Conservation (phyloP, 2,888 invertebrate genomes). For the Philaethria dido region DNA sequence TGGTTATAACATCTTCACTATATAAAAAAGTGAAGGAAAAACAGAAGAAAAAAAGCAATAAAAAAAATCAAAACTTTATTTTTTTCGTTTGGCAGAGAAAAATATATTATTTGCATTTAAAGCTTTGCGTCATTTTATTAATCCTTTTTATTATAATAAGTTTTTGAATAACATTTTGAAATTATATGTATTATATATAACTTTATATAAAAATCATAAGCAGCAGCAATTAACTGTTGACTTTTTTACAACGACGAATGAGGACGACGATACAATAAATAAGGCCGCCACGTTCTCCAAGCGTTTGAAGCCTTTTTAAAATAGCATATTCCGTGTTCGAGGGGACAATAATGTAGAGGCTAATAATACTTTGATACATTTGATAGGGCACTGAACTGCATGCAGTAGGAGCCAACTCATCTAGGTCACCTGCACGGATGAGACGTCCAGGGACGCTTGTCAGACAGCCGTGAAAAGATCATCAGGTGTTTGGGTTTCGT, state of each 20-base stretch:
- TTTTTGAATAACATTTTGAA: no score
- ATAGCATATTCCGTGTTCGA: constrained; percentile 7
- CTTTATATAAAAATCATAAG: neutral
- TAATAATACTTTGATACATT: constrained; percentile 32
- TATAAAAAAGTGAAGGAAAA: no score
- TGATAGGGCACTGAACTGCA: constrained; percentile 34
- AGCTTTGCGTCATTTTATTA: neutral
- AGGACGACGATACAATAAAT: neutral
- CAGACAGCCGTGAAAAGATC: constrained; percentile 27
- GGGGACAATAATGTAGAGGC: constrained; percentile 21
- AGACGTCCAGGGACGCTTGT: constrained; percentile 31
- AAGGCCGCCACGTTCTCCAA: neutral
- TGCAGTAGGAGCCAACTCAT: constrained; percentile 37
- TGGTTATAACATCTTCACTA: no score
- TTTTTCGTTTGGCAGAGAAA: no score
- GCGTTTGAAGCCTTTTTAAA: constrained; percentile 5
- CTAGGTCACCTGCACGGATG: constrained; percentile 34
- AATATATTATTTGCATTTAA: no score
- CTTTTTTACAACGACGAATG: neutral
- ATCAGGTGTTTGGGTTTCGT: constrained; percentile 28
- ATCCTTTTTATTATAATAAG: no score
- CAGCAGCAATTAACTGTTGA: neutral
- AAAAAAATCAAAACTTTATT: no score
- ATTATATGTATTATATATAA: no score
- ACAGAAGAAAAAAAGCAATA: no score